phyloP scores from a whole-genome alignment of 1,140 invertebrate genomes.

The Cherax quadricarinatus region DNA sequence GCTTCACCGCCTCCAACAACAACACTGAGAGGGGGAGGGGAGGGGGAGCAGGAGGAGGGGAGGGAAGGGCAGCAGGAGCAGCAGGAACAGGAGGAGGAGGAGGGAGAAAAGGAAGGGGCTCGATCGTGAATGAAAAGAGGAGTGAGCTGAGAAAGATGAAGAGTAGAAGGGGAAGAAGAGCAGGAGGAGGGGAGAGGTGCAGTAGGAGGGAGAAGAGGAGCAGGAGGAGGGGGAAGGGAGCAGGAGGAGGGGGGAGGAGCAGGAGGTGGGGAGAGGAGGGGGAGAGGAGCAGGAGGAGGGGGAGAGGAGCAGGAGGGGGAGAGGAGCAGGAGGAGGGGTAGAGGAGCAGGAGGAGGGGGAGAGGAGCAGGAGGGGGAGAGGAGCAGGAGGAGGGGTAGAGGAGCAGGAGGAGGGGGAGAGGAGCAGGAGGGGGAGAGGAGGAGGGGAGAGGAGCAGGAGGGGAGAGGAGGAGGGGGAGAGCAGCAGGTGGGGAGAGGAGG shows the following conservation, averaged over 20 bases:
- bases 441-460: neutral
- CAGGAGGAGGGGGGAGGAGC: neutral
- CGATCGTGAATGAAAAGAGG: neutral
- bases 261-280: neutral
- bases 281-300: neutral
- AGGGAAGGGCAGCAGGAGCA: neutral
- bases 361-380: neutral
- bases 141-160: too few species aligned
- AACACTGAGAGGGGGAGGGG: constrained; percentile 39
- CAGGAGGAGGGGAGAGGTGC: neutral
- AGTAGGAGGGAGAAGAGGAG: too few species aligned
- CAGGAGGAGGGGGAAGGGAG: constrained; percentile 1
- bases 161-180: constrained; percentile 4
- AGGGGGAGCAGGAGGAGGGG: constrained; percentile 3
- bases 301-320: neutral
- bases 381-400: neutral
- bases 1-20: constrained; percentile 65
- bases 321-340: neutral
- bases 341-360: neutral
- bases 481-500: neutral
- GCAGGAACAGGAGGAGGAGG: neutral
- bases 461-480: neutral
- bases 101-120: neutral
- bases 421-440: neutral
- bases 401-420: neutral